A percentile compares a stretch with the other conserved stretches of the same genome.
phyloP scores from a whole-genome alignment of 1,140 invertebrate species.

The Penaeus chinensis region DNA sequence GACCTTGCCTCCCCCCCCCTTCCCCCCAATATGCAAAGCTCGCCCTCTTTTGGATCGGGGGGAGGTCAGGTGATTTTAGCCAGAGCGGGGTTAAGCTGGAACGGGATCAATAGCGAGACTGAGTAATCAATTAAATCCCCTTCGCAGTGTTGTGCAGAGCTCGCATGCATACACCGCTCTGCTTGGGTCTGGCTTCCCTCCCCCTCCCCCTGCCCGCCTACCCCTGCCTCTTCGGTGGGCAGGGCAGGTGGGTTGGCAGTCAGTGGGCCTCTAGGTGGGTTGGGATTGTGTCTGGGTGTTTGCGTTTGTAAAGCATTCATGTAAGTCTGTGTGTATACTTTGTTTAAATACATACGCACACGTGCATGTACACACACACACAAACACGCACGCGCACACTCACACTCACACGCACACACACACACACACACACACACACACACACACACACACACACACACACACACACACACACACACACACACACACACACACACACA shows the following conservation, averaged over 20 bases:
- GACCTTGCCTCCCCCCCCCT: no score
- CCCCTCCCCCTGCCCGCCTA: no score
- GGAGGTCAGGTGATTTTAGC: constrained; percentile 9
- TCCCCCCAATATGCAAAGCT: no score
- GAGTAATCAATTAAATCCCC: no score
- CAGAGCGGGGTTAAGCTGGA: constrained; percentile 10
- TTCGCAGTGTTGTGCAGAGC: background rate
- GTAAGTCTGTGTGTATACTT: constrained; percentile 22
- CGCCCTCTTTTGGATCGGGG: background rate
- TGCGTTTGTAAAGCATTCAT: constrained; percentile 10
- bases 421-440: no score
- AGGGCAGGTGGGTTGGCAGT: no score
- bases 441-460: no score
- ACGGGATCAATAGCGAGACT: background rate
- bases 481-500: no score
- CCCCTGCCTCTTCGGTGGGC: no score
- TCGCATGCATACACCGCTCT: background rate
- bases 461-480: no score
- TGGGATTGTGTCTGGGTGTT: constrained; percentile 6
- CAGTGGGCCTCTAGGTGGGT: background rate
- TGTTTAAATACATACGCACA: background rate
- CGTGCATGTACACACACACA: background rate
- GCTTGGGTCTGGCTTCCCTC: background rate
- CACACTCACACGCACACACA: no score
- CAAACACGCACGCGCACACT: background rate